Evolutionary conservation across 2,797 vertebrate genomes (phyloP).

Genomic region (Botia kubotai): DNA sequence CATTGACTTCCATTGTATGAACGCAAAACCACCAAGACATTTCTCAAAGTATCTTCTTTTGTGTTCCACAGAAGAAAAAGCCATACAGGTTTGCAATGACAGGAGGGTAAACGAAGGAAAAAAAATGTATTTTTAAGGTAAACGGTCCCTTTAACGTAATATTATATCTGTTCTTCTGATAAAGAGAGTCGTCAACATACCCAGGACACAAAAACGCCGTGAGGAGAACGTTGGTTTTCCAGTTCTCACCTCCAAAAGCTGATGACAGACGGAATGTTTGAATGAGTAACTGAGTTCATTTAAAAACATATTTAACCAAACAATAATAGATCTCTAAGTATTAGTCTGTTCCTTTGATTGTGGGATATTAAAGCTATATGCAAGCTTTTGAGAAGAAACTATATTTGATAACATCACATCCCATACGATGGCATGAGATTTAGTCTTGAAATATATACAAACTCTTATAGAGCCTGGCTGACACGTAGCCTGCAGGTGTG

Average conservation of each 20-base stretch:
- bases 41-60: too few species aligned
- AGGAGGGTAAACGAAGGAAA: too few species aligned
- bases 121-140: too few species aligned
- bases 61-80: too few species aligned
- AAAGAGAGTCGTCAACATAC: conserved; percentile 70
- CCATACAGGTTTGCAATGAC: too few species aligned
- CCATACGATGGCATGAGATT: not conserved
- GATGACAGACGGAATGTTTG: conserved; percentile 20
- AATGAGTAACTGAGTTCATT: not conserved
- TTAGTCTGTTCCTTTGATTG: not conserved
- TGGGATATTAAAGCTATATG: not conserved
- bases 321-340: not conserved
- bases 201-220: conserved; percentile 89
- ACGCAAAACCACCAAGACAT: too few species aligned
- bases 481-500: conserved; percentile 88
- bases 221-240: conserved; percentile 91
- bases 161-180: not conserved
- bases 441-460: conserved; percentile 60
- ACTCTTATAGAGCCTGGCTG: conserved; percentile 91
- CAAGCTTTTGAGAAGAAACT: not conserved
- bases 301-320: not conserved
- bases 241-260: conserved; percentile 91
- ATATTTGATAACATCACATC: not conserved
- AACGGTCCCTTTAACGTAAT: too few species aligned
- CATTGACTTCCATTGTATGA: too few species aligned